Conservation (phyloP, 35 echinoderm and acorn worm species). For the Acanthaster planci region DNA sequence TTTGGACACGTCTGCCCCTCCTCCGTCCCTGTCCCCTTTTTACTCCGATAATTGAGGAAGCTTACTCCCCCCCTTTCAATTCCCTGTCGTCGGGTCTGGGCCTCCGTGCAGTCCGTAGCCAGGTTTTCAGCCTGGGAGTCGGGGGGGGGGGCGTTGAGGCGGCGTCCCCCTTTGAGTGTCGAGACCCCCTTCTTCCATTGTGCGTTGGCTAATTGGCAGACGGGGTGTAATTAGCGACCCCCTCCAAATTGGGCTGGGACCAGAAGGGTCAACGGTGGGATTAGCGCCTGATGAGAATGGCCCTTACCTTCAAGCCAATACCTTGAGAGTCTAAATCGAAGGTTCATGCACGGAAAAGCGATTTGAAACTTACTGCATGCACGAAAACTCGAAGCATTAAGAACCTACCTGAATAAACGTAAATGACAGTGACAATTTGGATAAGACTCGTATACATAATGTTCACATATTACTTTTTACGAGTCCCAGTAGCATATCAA, state of each 20-base stretch:
- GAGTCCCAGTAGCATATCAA: too few species aligned
- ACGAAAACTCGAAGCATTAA: too few species aligned
- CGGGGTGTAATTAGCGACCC: conserved; percentile 11
- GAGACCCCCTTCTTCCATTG: neutral
- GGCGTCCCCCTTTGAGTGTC: conserved; percentile 1
- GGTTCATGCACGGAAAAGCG: too few species aligned
- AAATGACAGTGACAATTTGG: too few species aligned
- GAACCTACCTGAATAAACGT: too few species aligned
- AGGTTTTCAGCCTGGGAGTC: too few species aligned
- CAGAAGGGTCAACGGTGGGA: neutral
- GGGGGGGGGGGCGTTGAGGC: neutral
- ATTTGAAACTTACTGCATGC: too few species aligned
- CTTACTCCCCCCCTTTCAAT: neutral
- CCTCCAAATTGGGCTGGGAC: neutral
- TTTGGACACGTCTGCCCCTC: neutral
- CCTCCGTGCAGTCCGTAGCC: too few species aligned
- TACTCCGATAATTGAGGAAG: neutral
- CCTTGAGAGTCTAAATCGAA: too few species aligned
- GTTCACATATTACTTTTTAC: too few species aligned
- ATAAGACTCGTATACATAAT: too few species aligned
- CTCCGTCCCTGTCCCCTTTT: conserved; percentile 2
- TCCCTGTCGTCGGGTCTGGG: neutral
- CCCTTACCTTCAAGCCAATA: too few species aligned
- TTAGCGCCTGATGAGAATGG: neutral
- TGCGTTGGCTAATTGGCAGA: neutral